Evolutionary conservation across 2,797 vertebrate species (phyloP), one percentile per base, ranked within the genome.

Genomic region (Xerus rutilus): DNA sequence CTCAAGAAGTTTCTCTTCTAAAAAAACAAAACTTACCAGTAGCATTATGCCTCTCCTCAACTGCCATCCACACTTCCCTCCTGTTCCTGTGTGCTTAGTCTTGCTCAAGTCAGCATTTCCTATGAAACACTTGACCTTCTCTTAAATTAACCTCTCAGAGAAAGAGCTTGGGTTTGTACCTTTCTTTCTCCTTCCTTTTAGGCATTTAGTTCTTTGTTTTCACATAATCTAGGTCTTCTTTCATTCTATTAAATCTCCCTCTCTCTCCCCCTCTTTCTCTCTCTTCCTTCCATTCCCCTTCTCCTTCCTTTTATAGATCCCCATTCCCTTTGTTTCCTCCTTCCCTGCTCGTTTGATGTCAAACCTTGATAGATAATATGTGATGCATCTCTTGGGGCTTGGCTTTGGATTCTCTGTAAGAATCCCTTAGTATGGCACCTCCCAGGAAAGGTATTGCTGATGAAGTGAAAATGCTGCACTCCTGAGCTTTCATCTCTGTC

Each of bases 111-210:
- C 84, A 96, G 69, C 21, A 9, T 72, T 97, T 96, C 91, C 49
- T 84, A 91, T 39, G 91, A 78, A 96, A 95, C 64, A 59, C 74
- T 94, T 94, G 70, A 95, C 78, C 81, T 93, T 64, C n/a, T 79
- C 72, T 91, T 73, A 82, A 94, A 95, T n/a, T 83, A 87, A 2
- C 21, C 20, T 96, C 95, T 96, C 67, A 54, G 70, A 62, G 72
- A 73, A 88, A 70, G 54, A 93, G 86, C 35, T 88, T 83, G 32
- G 30, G 69, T 78, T 97, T 74, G 49, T 30, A 89, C 39, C 62
- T 79, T 77, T 77, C 25, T 91, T 81, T 67, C 23, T 72, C 62
- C 35, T 93, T 86, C 47, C 49, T 96, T 88, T 93, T 43, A 57
- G 32, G 30, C 76, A 8, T 86, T 94, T 67, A 67, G 49, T 86